A percentile compares a stretch with the other conserved stretches of the same genome.
These are phyloP conservation scores for Meteorus cinctellus DNA, from an alignment of 2,888 invertebrate genomes.

Conservation along the genomic window DNA sequence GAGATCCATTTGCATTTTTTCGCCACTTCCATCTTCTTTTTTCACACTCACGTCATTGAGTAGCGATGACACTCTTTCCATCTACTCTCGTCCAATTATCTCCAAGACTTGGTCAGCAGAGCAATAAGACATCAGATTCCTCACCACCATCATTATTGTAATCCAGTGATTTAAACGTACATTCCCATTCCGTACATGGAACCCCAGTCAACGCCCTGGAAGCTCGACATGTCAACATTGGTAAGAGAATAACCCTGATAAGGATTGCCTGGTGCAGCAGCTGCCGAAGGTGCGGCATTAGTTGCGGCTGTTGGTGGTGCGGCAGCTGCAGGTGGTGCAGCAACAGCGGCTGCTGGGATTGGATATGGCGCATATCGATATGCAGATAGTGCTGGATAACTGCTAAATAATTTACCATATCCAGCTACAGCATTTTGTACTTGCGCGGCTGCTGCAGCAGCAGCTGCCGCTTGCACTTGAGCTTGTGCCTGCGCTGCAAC, in stretches of 20 bases:
- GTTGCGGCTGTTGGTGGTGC: slow-evolving; percentile 75
- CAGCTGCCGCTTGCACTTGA: slow-evolving; percentile 75
- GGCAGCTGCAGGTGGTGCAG: slow-evolving; percentile 73
- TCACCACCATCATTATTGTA: not conserved
- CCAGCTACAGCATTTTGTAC: slow-evolving; percentile 79
- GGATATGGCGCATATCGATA: slow-evolving; percentile 69
- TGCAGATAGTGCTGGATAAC: slow-evolving; percentile 73
- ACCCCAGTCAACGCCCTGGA: slow-evolving; percentile 93
- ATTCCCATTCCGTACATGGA: slow-evolving; percentile 94
- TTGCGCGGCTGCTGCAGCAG: slow-evolving; percentile 76
- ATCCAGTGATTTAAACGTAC: slow-evolving; percentile 82
- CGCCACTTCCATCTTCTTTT: slow-evolving; percentile 16
- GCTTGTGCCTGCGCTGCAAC: slow-evolving; percentile 74
- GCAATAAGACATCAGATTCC: slow-evolving; percentile 6
- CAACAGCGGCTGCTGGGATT: slow-evolving; percentile 67
- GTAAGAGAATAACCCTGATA: slow-evolving; percentile 88
- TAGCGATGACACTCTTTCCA: not conserved
- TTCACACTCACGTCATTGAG: not conserved
- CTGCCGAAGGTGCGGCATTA: slow-evolving; percentile 78
- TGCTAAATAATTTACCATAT: slow-evolving; percentile 80
- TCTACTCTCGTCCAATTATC: not conserved
- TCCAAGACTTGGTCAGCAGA: slow-evolving; percentile 21
- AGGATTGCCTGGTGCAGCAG: slow-evolving; percentile 81
- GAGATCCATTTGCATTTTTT: slow-evolving; percentile 8
- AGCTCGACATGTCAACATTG: slow-evolving; percentile 93